Evolutionary conservation across 2,888 invertebrate genomes (phyloP).

Genomic region (Taenaris catops): DNA sequence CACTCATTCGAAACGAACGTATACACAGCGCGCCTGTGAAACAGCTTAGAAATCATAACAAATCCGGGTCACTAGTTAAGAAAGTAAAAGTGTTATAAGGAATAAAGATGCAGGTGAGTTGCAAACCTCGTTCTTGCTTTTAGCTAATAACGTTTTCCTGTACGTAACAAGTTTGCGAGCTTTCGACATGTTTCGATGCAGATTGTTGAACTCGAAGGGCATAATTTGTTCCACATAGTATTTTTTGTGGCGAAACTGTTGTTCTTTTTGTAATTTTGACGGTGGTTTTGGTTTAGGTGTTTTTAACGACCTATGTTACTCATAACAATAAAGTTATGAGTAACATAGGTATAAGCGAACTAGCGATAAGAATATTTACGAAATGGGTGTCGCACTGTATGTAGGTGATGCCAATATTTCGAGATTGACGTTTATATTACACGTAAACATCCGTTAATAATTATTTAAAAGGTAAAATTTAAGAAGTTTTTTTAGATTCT

Average conservation of each 20-base stretch:
- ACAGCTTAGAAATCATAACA: conserved; percentile 45
- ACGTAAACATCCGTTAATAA: too few species aligned
- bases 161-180: conserved; percentile 28
- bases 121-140: not conserved
- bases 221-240: conserved; percentile 15
- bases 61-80: conserved; percentile 53
- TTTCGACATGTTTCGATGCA: conserved; percentile 30
- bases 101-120: conserved; percentile 58
- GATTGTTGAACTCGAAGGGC: conserved; percentile 44
- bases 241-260: conserved; percentile 1
- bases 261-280: too few species aligned
- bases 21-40: conserved; percentile 42
- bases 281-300: too few species aligned
- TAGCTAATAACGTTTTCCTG: conserved; percentile 28
- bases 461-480: too few species aligned
- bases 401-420: too few species aligned
- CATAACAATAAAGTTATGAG: too few species aligned
- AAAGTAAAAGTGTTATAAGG: conserved; percentile 60
- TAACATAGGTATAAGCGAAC: too few species aligned
- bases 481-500: too few species aligned
- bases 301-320: too few species aligned
- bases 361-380: too few species aligned
- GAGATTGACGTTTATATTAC: too few species aligned
- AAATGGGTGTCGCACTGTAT: too few species aligned
- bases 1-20: conserved; percentile 34